Base-by-base conservation (phyloP, 1,140 invertebrate genomes). In the Zaprionus lachaisei region DNA sequence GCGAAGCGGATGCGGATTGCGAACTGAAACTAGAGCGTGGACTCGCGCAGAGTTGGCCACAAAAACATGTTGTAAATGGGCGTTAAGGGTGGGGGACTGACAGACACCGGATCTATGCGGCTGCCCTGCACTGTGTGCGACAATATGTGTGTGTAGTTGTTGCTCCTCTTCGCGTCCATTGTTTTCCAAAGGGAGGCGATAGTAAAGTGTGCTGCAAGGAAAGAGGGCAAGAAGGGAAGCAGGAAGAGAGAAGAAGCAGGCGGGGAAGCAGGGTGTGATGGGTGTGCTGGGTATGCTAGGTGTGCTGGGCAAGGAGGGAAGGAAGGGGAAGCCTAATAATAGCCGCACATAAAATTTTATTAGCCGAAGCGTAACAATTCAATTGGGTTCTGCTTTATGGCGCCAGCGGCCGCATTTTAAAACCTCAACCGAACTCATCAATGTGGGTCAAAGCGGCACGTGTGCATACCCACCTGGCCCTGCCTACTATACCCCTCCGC, bases 291-390 rank as follows among this genome's bases (percentile, higher is more conserved):
- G 15, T 20, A 1, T 20, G 20, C 34, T 4, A 28, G 5, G 1
- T 41, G 2, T 41, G 15, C 12, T 14, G 38, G 5, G 15, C 14
- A n/a, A n/a, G 15, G 38, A 41, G 14, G 15, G 20, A 5, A 4
- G 62, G n/a, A 28, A 26, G 68, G 64, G 69, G 82, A 68, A 77
- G 84, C 84, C 84, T 89, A 89, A 89, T 85, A 89, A 90, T 81
- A 85, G 85, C 72, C 72, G 85, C 85, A 85, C 81, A 89, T 89
- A 81, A 90, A 84, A 89, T 89, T 89, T 89, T 89, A 89, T 89
- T 89, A 89, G 84, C 78, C 57, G 41, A 67, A 77, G 81, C 79
- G 85, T 90, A 85, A 80, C 85, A 89, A 85, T 89, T 90, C 85
- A 90, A 89, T 89, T 90, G 85, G 84, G 85, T 89, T 81, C 84